A percentile compares a stretch with the other conserved stretches of the same genome.
phyloP scores from a whole-genome alignment of 2,113 vertebrate genomes.

The Neodon shergylaensis region DNA sequence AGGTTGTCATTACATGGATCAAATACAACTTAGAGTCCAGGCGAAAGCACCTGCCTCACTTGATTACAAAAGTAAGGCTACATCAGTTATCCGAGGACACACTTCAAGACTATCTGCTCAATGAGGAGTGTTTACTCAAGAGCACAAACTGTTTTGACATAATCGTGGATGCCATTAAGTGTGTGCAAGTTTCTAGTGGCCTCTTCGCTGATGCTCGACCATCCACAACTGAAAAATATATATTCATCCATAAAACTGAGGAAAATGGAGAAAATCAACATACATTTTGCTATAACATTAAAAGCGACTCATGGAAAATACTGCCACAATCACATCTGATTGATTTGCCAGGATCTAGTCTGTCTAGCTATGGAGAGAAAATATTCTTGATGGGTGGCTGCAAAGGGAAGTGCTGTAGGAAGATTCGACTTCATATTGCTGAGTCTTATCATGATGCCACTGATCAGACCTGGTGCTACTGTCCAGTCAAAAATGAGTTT shows the following conservation, averaged over 20 bases:
- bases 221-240: slow-evolving; percentile 95
- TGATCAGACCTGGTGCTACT: slow-evolving; percentile 96
- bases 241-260: slow-evolving; percentile 97
- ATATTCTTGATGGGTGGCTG: slow-evolving; percentile 97
- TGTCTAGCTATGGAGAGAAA: slow-evolving; percentile 95
- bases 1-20: slow-evolving; percentile 92
- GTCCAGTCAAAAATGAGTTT: slow-evolving; percentile 90
- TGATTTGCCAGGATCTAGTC: slow-evolving; percentile 94
- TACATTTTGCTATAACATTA: slow-evolving; percentile 96
- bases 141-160: slow-evolving; percentile 86
- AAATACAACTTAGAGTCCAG: slow-evolving; percentile 88
- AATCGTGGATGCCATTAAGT: slow-evolving; percentile 87
- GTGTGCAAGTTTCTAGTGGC: slow-evolving; percentile 87
- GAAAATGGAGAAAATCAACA: slow-evolving; percentile 90
- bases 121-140: slow-evolving; percentile 86
- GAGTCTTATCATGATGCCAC: slow-evolving; percentile 93
- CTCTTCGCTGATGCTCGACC: slow-evolving; percentile 93
- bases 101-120: slow-evolving; percentile 86
- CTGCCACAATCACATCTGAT: slow-evolving; percentile 87
- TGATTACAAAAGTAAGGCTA: slow-evolving; percentile 91
- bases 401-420: slow-evolving; percentile 91
- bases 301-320: slow-evolving; percentile 93
- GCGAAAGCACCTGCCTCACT: slow-evolving; percentile 86
- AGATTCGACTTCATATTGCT: slow-evolving; percentile 94
- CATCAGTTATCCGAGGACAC: slow-evolving; percentile 91